Percentiles rank a stretch among this genome's conserved stretches.
Conservation (phyloP, 2,797 vertebrate species). For the Tauraco hartlaubi region DNA sequence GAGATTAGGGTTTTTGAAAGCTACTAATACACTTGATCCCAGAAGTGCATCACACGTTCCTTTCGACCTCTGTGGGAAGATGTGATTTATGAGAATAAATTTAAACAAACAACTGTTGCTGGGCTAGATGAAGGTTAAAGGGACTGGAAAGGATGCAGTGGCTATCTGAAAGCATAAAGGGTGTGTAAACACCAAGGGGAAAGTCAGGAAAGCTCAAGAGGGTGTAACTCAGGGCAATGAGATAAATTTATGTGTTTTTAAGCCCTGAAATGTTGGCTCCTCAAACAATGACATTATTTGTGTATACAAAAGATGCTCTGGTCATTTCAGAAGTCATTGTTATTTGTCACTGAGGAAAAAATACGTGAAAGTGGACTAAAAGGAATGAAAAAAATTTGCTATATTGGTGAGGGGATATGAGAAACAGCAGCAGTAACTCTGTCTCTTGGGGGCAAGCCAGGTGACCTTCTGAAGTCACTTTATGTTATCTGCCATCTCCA, state of each 20-base stretch:
- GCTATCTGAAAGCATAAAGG: conserved; percentile 24
- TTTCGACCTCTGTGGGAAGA: conserved; percentile 37
- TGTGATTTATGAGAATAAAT: conserved; percentile 23
- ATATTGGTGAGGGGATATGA: neutral
- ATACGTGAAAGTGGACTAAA: neutral
- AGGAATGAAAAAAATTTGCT: neutral
- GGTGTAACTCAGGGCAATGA: conserved; percentile 31
- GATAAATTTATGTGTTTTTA: conserved; percentile 38
- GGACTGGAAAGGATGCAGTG: neutral
- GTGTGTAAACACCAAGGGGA: conserved; percentile 55
- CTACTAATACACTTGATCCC: neutral
- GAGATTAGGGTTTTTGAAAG: neutral
- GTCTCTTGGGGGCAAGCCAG: neutral
- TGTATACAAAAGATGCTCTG: neutral
- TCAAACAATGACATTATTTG: conserved; percentile 20
- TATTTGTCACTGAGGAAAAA: neutral
- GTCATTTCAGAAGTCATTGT: neutral
- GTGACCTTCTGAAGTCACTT: neutral
- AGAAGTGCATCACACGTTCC: neutral
- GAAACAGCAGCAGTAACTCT: neutral
- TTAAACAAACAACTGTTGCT: conserved; percentile 37
- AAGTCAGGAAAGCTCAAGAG: conserved; percentile 40
- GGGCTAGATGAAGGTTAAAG: conserved; percentile 4
- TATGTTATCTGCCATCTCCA: neutral
- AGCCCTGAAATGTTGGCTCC: conserved; percentile 11